Evolutionary conservation across 2,113 vertebrate genomes (phyloP), one percentile per base, ranked within the genome.

Genomic region (Azemiops feae): DNA sequence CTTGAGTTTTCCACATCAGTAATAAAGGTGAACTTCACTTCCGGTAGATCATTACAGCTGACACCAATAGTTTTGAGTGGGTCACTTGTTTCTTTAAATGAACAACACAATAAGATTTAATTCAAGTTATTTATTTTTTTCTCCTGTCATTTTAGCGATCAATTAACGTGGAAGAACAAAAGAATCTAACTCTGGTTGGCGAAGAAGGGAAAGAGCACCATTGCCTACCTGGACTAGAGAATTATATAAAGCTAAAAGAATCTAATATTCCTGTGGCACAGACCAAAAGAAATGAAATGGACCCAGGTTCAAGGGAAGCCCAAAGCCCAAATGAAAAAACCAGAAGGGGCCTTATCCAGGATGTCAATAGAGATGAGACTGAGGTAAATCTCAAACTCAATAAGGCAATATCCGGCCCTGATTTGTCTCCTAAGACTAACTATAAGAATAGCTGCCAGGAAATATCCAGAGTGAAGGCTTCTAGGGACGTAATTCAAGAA

Each of bases 211-310:
- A 90, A 57, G 95, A 97, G 91, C 95, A 95, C 57, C 95, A 94
- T 47, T 95, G 93, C 92, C 85, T 88, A 6, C 50, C 89, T 60
- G 94, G 92, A 57, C 60, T 89, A 92, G 97, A 96, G 89, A 96
- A 96, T 89, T 95, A 95, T 86, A 88, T 86, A 90, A 95, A 96
- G 50, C 96, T 94, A 30, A 58, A 91, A 47, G 94, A 97, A 14
- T 93, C 45, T 0, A 92, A 91, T 52, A 22, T 93, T 88, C 93
- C 93, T 86, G 91, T 91, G 64, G 90, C 95, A 16, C 93, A 95
- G 92, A 69, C 2, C 45, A 91, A 93, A 16, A 92, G 0, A 87
- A 87, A 87, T 9, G 94, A 92, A 52, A 95, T 93, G 74, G 86
- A 47, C 34, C 91, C 88, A 69, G 30, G 94, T 96, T 92, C 90